Evolutionary conservation across 2,113 vertebrate genomes (phyloP), one percentile per base, ranked within the genome.

Genomic region (Uropsilus gracilis): DNA sequence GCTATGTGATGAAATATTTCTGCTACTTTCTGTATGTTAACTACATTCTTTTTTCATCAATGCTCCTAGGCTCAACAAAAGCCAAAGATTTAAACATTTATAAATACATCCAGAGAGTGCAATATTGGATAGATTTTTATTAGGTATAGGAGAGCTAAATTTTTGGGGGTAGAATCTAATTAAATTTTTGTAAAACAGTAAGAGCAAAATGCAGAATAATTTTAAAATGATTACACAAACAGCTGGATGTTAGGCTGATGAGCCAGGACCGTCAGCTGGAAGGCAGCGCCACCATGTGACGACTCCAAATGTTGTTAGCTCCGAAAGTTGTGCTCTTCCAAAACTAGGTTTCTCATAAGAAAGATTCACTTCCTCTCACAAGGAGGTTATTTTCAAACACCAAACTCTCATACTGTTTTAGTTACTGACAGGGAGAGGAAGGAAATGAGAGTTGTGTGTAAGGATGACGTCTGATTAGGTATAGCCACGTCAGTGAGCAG

Each of bases 201-300:
- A 73, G 48, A 83, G 63, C 57, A 59, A 91, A 69, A 63, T 39
- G 82, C 69, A 69, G 86, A 18, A 24, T 16, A 53, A 68, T 94
- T 83, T 86, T 82, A 84, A 80, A 80, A 61, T 55, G 82, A 94
- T 59, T n/a, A 64, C 48, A 69, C 57, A 93, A 53, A 44, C 1
- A 64, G 89, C 72, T 73, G 48, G 57, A 26, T 64, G 42, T n/a
- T 39, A 37, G 17, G 77, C 34, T 10, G 57, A 59, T 32, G 50
- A 89, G 48, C n/a, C 37, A 61, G 86, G 22, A 46, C n/a, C 0
- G 14, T 66, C 22, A 61, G 93, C 83, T 84, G 86, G 94, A 92
- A 78, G 57, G 89, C 96, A 96, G 97, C 96, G 95, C 96, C 95
- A 95, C 96, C 96, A 89, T 32, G 96, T 71, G 95, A 64, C 63